Conservation (phyloP, 2,113 vertebrate species). For the Uria lomvia region DNA sequence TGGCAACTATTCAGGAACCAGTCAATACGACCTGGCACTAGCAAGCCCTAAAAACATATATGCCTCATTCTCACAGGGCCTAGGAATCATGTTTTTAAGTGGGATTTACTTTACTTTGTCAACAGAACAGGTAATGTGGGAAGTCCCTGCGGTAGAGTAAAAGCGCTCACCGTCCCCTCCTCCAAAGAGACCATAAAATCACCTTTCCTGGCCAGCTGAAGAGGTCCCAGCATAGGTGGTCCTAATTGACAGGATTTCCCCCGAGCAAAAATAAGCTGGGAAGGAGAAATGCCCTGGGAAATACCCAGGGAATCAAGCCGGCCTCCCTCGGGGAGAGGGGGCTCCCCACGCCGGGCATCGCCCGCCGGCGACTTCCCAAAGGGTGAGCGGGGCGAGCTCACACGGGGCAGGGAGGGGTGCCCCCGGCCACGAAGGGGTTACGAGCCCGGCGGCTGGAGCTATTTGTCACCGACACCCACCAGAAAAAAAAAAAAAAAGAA, state of each 20-base stretch:
- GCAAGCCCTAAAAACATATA: slow-evolving; percentile 37
- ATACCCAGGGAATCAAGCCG: too few species aligned
- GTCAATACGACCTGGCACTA: slow-evolving; percentile 3
- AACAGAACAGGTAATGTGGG: neutral
- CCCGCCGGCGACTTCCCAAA: neutral
- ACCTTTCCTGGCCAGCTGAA: neutral
- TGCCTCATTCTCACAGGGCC: neutral
- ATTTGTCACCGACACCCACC: neutral
- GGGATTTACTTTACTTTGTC: neutral
- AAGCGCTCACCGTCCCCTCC: neutral
- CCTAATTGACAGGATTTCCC: neutral
- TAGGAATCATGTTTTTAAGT: neutral
- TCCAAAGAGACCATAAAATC: neutral
- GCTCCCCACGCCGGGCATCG: neutral
- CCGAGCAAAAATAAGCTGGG: neutral
- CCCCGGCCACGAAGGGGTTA: neutral
- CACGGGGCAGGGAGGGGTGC: neutral
- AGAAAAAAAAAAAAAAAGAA: neutral
- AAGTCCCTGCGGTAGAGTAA: neutral
- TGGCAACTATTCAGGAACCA: slow-evolving; percentile 26
- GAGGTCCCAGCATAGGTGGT: neutral
- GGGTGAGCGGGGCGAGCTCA: neutral
- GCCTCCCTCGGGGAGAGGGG: neutral
- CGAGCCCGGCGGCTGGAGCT: neutral
- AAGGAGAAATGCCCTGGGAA: neutral